phyloP scores from a whole-genome alignment of 2,113 vertebrate genomes.

The Callorhinus ursinus region DNA sequence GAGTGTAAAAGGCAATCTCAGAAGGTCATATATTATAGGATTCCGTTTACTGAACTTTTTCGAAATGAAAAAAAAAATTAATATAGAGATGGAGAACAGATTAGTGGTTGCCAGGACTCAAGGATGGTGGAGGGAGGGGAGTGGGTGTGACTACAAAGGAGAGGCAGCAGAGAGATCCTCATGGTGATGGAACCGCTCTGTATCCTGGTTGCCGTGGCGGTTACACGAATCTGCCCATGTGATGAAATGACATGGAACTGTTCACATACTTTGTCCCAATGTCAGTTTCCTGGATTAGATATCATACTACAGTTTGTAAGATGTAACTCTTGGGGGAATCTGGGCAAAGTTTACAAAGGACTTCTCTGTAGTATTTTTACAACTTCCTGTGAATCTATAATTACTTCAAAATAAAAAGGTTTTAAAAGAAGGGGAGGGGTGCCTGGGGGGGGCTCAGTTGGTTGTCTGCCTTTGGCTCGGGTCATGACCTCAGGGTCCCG shows the following conservation, averaged over 20 bases:
- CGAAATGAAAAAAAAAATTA: slow-evolving; percentile 59
- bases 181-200: neutral
- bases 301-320: neutral
- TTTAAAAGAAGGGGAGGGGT: neutral
- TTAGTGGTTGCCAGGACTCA: slow-evolving; percentile 28
- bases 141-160: neutral
- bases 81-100: slow-evolving; percentile 38
- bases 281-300: neutral
- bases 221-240: neutral
- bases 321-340: neutral
- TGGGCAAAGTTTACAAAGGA: slow-evolving; percentile 19
- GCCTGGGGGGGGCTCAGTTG: neutral
- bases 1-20: slow-evolving; percentile 15
- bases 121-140: neutral
- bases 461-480: neutral
- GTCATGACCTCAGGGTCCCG: neutral
- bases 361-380: slow-evolving; percentile 18
- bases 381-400: slow-evolving; percentile 34
- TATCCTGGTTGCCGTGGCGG: neutral
- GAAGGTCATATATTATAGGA: slow-evolving; percentile 23
- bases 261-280: neutral
- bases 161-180: neutral
- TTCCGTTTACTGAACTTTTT: slow-evolving; percentile 46
- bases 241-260: neutral
- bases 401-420: slow-evolving; percentile 48